Percentiles rank a stretch among this genome's conserved stretches.
Evolutionary conservation across 2,888 invertebrate genomes (phyloP).

Genomic region (Agriopis aurantiaria): DNA sequence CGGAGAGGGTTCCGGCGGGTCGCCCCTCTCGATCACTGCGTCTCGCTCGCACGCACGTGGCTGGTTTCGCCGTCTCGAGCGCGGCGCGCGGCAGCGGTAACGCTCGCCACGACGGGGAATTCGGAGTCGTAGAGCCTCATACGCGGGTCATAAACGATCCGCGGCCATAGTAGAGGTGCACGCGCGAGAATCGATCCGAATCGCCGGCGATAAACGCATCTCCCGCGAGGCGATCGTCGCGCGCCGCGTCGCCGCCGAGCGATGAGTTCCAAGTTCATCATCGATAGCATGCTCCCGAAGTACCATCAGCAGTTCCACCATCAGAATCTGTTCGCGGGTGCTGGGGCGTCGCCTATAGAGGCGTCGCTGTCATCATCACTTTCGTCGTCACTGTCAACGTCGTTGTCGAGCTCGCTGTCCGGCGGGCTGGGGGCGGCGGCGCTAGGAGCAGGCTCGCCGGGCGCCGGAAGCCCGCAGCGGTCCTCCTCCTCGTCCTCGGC

Average conservation of each 20-base stretch:
- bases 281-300: slow-evolving; percentile 99
- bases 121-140: slow-evolving; percentile 94
- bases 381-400: slow-evolving; percentile 86
- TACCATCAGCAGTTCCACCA: slow-evolving; percentile 93
- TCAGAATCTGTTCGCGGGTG: slow-evolving; percentile 86
- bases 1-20: slow-evolving; percentile 80
- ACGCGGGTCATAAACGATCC: slow-evolving; percentile 95
- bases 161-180: slow-evolving; percentile 89
- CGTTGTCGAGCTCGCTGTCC: slow-evolving; percentile 86
- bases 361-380: slow-evolving; percentile 87
- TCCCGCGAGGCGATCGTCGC: slow-evolving; percentile 86
- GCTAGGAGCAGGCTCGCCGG: slow-evolving; percentile 86
- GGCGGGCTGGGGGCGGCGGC: slow-evolving; percentile 88
- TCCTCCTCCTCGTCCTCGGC: slow-evolving; percentile 88
- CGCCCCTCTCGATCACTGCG: slow-evolving; percentile 62
- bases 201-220: slow-evolving; percentile 86
- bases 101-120: slow-evolving; percentile 89
- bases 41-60: slow-evolving; percentile 79
- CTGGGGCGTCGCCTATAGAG: slow-evolving; percentile 91
- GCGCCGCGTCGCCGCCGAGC: slow-evolving; percentile 88
- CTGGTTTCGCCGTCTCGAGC: slow-evolving; percentile 83
- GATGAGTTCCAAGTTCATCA: slow-evolving; percentile 99
- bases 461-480: slow-evolving; percentile 88
- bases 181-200: slow-evolving; percentile 87
- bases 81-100: slow-evolving; percentile 85